Evolutionary conservation across 2,888 invertebrate genomes (phyloP).

Genomic region (Latheticus oryzae): DNA sequence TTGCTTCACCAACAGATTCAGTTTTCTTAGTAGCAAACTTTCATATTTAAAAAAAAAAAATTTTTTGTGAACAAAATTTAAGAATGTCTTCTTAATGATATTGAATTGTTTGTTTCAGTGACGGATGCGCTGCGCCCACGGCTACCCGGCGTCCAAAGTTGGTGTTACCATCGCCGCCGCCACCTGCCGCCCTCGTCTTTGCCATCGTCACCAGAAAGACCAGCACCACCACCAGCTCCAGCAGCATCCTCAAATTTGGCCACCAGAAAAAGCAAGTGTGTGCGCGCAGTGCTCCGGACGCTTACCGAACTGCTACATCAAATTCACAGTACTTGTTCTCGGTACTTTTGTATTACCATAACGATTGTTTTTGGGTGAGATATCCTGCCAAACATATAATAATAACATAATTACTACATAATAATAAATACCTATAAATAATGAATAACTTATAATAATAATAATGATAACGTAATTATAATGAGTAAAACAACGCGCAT

Average conservation of each 20-base stretch:
- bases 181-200: constrained; percentile 34
- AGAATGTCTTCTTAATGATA: no score
- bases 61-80: no score
- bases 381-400: constrained; percentile 65
- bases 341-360: constrained; percentile 64
- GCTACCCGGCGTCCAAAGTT: constrained; percentile 60
- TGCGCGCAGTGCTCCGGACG: constrained; percentile 66
- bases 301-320: constrained; percentile 64
- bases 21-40: no score
- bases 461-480: constrained; percentile 50
- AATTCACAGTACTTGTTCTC: constrained; percentile 63
- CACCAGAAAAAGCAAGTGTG: constrained; percentile 54
- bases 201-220: constrained; percentile 43
- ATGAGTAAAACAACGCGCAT: constrained; percentile 50
- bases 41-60: no score
- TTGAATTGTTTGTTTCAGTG: no score
- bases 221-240: constrained; percentile 52
- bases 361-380: constrained; percentile 66
- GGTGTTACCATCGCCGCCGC: constrained; percentile 51
- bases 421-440: constrained; percentile 57
- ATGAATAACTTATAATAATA: constrained; percentile 55
- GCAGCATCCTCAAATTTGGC: constrained; percentile 47
- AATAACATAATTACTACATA: constrained; percentile 59
- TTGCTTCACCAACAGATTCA: no score
- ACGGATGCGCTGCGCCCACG: constrained; percentile 72